These are phyloP conservation scores for Patiria miniata DNA, from an alignment of 35 echinoderm and acorn worm genomes.

Conservation along the genomic window DNA sequence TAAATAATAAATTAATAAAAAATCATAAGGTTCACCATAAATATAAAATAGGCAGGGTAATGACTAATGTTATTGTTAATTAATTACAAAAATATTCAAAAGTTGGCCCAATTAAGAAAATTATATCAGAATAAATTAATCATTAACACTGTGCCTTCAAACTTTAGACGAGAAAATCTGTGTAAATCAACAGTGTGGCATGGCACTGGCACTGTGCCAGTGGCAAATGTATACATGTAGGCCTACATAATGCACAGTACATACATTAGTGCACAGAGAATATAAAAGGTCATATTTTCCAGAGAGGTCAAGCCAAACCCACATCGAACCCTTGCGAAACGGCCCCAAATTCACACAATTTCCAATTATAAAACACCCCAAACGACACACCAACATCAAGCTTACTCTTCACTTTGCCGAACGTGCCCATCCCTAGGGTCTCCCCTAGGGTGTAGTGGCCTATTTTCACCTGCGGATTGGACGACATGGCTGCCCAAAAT, in stretches of 20 bases:
- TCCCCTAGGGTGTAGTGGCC: conserved; percentile 94
- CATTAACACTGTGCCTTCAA: no score
- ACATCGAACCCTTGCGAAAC: not conserved
- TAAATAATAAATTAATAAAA: no score
- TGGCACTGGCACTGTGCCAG: no score
- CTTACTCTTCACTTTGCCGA: conserved; percentile 99
- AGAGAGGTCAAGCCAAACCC: not conserved
- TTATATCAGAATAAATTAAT: no score
- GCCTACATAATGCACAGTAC: no score
- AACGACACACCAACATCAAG: not conserved
- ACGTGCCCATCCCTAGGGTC: conserved; percentile 95
- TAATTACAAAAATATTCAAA: no score
- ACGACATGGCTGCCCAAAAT: conserved; percentile 35
- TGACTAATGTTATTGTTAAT: no score
- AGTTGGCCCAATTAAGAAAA: not conserved
- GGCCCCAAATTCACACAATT: not conserved
- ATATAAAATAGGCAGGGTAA: no score
- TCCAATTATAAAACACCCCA: not conserved
- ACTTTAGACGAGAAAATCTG: no score
- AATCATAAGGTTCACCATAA: no score
- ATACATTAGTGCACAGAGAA: no score
- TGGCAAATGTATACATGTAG: not conserved
- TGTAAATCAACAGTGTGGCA: no score
- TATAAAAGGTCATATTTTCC: not conserved
- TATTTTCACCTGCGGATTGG: conserved; percentile 82